Conservation (phyloP, 2,797 vertebrate genomes). For the Acanthurus lineatus region DNA sequence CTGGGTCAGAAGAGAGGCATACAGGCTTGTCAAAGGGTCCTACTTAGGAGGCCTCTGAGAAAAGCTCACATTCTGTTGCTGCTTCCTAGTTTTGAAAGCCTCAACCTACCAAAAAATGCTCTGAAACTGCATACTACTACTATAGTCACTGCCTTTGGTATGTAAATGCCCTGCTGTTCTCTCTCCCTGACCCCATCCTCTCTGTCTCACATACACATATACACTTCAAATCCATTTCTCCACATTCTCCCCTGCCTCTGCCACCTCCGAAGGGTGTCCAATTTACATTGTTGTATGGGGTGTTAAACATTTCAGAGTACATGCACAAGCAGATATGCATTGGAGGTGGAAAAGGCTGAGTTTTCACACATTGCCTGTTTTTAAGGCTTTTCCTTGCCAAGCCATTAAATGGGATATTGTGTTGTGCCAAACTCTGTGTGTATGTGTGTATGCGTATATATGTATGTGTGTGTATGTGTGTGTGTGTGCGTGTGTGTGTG, state of each 20-base stretch:
- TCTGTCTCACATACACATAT: conserved; percentile 15
- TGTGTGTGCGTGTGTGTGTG: neutral
- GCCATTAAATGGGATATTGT: conserved; percentile 68
- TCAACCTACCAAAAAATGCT: conserved; percentile 37
- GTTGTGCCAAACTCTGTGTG: conserved; percentile 52
- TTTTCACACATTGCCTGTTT: conserved; percentile 67
- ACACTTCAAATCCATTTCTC: conserved; percentile 29
- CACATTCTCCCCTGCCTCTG: conserved; percentile 37
- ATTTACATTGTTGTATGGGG: conserved; percentile 70
- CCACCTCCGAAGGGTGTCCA: conserved; percentile 70
- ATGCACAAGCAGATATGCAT: conserved; percentile 57
- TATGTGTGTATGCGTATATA: conserved; percentile 8
- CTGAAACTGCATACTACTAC: conserved; percentile 43
- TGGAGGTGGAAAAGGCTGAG: conserved; percentile 63
- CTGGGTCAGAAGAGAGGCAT: conserved; percentile 43
- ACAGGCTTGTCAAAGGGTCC: conserved; percentile 47
- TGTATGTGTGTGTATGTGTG: conserved; percentile 2
- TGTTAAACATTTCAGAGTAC: conserved; percentile 73
- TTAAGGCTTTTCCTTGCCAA: conserved; percentile 60
- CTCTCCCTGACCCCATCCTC: conserved; percentile 32
- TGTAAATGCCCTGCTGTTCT: conserved; percentile 61
- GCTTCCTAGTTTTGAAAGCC: conserved; percentile 26
- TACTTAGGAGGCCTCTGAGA: conserved; percentile 33
- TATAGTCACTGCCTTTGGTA: conserved; percentile 46
- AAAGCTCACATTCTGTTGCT: conserved; percentile 40